Evolutionary conservation across 2,888 invertebrate genomes (phyloP), one percentile per base, ranked within the genome.

Genomic region (Drosophila pseudotalamancana): DNA sequence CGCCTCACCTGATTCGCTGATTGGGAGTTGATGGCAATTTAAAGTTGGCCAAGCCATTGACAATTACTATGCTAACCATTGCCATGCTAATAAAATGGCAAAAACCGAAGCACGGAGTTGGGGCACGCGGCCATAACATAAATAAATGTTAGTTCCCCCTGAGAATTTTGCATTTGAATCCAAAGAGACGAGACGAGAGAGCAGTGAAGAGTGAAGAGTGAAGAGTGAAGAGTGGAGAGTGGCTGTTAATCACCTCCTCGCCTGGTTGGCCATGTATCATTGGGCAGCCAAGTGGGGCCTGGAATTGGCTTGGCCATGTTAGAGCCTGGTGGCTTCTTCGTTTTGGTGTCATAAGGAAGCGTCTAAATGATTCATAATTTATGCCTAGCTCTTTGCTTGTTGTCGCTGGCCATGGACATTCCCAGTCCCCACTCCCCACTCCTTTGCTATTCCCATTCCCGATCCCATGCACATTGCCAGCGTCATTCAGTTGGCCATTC

Each of bases 321-420:
- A 54, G 69, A 59, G 55, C 34, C 31, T 72, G 71, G 50, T 72
- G 64, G 69, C 69, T 76, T 65, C 88, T 72, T 72, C 87, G 63
- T 56, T 71, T 75, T 65, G 72, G 87, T 85, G 87, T 88, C 89
- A 88, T 89, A 87, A 87, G 87, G 87, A 87, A 87, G 87, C 87
- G 87, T 80, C 83, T 73, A 87, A 89, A 88, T 89, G 88, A 89
- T 87, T 89, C 87, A 89, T 88, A 87, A 89, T 87, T 88, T 87
- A 88, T 87, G 82, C 77, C 69, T 72, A 66, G 62, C 43, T 76
- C 66, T 69, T 56, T 60, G 62, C n/a, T n/a, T n/a, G 40, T 55
- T 51, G 56, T 63, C 50, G 40, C 50, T 71, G 63, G 18, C 61
- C 51, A 60, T 61, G 39, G 48, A 59, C 56, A 56, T 64, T 45